A percentile compares a stretch with the other conserved stretches of the same genome.
Conservation (phyloP, 2,888 invertebrate species). For the Anticlea derivata region DNA sequence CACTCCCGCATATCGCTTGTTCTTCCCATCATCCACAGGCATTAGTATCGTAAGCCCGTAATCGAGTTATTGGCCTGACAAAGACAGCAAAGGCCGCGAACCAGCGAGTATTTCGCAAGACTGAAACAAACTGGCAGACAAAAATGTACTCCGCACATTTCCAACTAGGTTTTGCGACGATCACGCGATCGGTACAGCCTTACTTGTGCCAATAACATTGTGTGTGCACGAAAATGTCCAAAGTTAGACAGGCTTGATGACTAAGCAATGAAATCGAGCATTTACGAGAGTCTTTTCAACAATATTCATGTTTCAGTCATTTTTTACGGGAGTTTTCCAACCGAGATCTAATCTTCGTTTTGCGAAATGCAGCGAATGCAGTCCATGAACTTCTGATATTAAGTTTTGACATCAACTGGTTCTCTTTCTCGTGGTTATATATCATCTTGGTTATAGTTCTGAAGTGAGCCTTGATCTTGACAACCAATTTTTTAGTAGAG, state of each 20-base stretch:
- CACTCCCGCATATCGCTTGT: slow-evolving; percentile 17
- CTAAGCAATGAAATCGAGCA: slow-evolving; percentile 33
- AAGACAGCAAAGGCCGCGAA: slow-evolving; percentile 46
- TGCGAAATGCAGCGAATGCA: not conserved
- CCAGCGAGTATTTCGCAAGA: slow-evolving; percentile 68
- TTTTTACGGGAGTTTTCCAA: not conserved
- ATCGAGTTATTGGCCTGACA: slow-evolving; percentile 31
- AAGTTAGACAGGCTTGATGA: slow-evolving; percentile 20
- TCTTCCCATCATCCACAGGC: slow-evolving; percentile 32
- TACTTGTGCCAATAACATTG: slow-evolving; percentile 54
- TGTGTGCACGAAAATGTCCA: slow-evolving; percentile 51
- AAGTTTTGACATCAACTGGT: slow-evolving; percentile 8
- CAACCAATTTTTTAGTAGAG: slow-evolving; percentile 7
- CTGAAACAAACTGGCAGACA: slow-evolving; percentile 69
- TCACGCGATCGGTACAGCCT: slow-evolving; percentile 70
- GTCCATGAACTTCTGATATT: slow-evolving; percentile 10
- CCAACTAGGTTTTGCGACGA: slow-evolving; percentile 72
- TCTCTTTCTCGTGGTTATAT: slow-evolving; percentile 5
- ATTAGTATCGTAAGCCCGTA: slow-evolving; percentile 23
- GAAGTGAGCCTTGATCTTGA: slow-evolving; percentile 24
- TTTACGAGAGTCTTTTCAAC: slow-evolving; percentile 19
- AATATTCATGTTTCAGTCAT: not conserved
- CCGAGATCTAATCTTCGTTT: not conserved
- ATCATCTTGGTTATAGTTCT: slow-evolving; percentile 12
- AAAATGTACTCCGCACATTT: slow-evolving; percentile 64